Base-by-base conservation (phyloP, 2,113 vertebrate genomes). In the Gila orcuttii region DNA sequence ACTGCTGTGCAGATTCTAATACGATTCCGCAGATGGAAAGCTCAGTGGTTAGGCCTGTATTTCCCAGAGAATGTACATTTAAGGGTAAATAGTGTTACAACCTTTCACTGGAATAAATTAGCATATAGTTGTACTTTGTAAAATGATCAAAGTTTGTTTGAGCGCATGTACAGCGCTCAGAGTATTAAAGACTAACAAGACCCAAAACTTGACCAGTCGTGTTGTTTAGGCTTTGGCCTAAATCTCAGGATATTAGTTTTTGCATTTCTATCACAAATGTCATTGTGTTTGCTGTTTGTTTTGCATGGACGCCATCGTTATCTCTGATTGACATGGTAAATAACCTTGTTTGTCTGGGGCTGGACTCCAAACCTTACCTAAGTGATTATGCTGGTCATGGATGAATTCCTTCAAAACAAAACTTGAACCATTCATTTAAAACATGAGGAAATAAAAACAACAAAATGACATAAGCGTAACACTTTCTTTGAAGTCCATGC, bases 101-200 rank as follows among this genome's bases (percentile, higher is more conserved):
- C 90, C 90, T 93, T 91, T 90, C 89, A 91, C 91, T 86, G 81
- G 92, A 92, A 93, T 94, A 92, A 91, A 95, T 94, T 93, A 90
- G 87, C 93, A 92, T 92, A 28, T 28, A 28, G 28, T 28, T 28
- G 28, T 28, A 1, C 28, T 28, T 28, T 28, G 60, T 3, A 23
- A 28, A 81, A 90, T 92, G 92, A 94, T 94, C 93, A 95, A 95
- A 94, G 93, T 91, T 93, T 93, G 92, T 93, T 93, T 92, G 92
- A 92, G 91, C 92, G 91, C 90, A 25, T 17, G 7, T 73, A 89
- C 85, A 87, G 90, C 89, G 88, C 91, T 93, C 91, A 93, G 90
- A 90, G 90, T 93, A 93, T 93, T 92, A 93, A 91, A 91, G 84
- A 90, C 92, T 92, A 94, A 93, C 92, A 90, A 92, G 91, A 92